These are phyloP conservation scores for Macroglossus sobrinus DNA, from an alignment of 2,113 vertebrate genomes.

Conservation along the genomic window DNA sequence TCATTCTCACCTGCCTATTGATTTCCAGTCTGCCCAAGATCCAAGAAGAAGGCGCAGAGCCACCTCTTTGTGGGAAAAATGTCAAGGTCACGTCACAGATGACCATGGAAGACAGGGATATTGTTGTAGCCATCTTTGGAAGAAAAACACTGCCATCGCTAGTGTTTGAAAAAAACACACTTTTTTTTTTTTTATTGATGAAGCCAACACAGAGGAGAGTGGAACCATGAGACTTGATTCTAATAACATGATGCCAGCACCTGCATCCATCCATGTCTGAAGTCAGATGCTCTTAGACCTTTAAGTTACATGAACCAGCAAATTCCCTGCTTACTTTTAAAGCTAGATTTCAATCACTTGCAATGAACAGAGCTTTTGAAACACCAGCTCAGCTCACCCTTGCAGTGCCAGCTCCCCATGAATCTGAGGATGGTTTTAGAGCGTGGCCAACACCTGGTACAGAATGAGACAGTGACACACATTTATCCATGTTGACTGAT, in stretches of 20 bases:
- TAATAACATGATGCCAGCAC: neutral
- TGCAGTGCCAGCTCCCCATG: accelerated
- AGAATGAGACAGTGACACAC: neutral
- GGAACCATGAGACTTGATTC: neutral
- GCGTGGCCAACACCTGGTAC: accelerated
- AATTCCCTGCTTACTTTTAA: neutral
- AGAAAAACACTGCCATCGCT: neutral
- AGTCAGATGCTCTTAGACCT: neutral
- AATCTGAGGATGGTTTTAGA: neutral
- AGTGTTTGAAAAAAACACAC: neutral
- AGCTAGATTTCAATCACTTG: neutral
- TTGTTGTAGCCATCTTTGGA: neutral
- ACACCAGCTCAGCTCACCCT: no score
- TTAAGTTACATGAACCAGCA: neutral
- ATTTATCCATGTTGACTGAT: accelerated
- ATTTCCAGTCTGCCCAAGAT: neutral
- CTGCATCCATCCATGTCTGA: neutral
- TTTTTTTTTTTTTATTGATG: neutral
- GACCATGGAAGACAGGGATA: neutral
- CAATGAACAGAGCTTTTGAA: neutral
- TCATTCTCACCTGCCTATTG: neutral
- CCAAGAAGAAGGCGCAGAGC: neutral
- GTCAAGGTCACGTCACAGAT: neutral
- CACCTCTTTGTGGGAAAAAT: no score
- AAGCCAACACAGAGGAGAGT: neutral